A percentile compares a stretch with the other conserved stretches of the same genome.
Evolutionary conservation across 2,888 invertebrate species (phyloP).

Genomic region (Habrosyne pyritoides): DNA sequence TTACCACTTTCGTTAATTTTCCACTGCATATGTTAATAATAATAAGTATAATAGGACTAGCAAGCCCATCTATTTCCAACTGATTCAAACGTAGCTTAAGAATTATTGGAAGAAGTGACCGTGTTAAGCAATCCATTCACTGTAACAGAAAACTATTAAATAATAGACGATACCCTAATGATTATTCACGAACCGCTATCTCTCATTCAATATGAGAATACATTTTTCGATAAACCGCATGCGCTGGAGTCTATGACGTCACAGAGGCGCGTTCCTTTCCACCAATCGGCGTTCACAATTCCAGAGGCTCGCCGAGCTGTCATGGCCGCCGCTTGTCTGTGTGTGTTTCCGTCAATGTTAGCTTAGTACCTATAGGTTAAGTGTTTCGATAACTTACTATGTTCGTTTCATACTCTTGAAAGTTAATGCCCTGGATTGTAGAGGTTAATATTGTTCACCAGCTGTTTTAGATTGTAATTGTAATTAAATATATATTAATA

Average conservation of each 20-base stretch:
- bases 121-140: background rate
- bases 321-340: constrained; percentile 52
- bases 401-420: background rate
- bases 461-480: background rate
- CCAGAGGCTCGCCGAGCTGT: constrained; percentile 63
- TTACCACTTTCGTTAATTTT: background rate
- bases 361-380: background rate
- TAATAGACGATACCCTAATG: background rate
- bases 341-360: constrained; percentile 25
- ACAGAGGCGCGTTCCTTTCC: constrained; percentile 60
- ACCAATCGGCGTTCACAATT: constrained; percentile 57
- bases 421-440: background rate
- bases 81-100: too few relatives aligned
- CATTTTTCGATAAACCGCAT: constrained; percentile 51
- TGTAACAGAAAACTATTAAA: background rate
- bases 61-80: too few relatives aligned
- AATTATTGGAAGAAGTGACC: too few relatives aligned
- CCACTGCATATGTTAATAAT: background rate
- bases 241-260: constrained; percentile 64
- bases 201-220: constrained; percentile 33
- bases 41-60: background rate
- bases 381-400: background rate
- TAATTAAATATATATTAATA: background rate
- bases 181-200: constrained; percentile 39
- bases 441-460: background rate